Percentiles rank a stretch among this genome's conserved stretches.
These are phyloP conservation scores for Octodonta nipae DNA, from an alignment of 2,888 invertebrate genomes.

Conservation along the genomic window DNA sequence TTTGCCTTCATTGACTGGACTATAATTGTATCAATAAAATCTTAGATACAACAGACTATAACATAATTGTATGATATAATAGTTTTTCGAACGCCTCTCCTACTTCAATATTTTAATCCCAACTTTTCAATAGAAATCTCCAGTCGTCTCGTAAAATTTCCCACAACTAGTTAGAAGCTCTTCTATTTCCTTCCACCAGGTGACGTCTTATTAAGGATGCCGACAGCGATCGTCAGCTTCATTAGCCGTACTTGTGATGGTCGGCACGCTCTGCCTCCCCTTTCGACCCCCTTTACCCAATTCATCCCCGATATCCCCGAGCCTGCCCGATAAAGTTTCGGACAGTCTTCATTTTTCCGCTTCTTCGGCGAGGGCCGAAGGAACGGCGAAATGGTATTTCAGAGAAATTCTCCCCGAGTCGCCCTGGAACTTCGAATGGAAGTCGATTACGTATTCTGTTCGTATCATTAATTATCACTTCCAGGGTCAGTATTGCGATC, in stretches of 20 bases:
- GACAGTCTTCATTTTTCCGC: conserved; percentile 18
- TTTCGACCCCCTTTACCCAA: not conserved
- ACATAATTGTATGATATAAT: no score
- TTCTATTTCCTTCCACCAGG: no score
- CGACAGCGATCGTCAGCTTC: conserved; percentile 18
- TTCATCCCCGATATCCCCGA: not conserved
- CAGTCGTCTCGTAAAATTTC: no score
- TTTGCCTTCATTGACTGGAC: no score
- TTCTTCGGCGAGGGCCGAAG: conserved; percentile 5
- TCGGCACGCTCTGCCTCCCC: conserved; percentile 16
- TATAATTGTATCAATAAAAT: no score
- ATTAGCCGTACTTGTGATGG: conserved; percentile 23
- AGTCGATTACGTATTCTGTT: conserved; percentile 6
- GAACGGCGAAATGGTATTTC: not conserved
- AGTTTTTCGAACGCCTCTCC: no score
- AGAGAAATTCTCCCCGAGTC: not conserved
- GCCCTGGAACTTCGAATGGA: not conserved
- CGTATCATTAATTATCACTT: conserved; percentile 15
- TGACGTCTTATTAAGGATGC: conserved; percentile 15
- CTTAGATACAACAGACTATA: no score
- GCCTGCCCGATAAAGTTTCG: conserved; percentile 13
- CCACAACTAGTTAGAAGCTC: no score
- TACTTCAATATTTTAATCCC: no score
- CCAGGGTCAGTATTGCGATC: conserved; percentile 9
- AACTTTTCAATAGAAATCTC: no score